Base-by-base conservation (phyloP, 2,888 invertebrate species). In the Melieria crassipennis region DNA sequence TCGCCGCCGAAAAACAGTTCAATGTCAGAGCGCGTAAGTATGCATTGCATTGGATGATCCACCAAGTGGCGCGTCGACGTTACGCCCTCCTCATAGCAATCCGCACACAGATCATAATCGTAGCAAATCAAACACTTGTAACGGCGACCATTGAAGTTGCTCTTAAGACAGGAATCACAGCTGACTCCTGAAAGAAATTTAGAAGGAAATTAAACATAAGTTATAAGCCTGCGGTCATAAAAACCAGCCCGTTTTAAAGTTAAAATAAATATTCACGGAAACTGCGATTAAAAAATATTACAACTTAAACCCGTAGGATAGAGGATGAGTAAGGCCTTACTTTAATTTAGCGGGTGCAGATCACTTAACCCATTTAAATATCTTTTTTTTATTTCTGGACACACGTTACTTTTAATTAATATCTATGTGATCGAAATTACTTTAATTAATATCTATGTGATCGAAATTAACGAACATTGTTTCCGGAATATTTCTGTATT, bases 91-190 rank as follows among this genome's bases (percentile, higher is more conserved):
- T 98, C 97, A 88, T 95, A 98, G 88, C 98, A 99, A 83, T 93
- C 92, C 83, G 97, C 95, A 89, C 99, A 99, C 83, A 99, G 91
- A 90, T 99, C 99, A 90, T 98, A 99, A 90, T 99, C 99, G 88
- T 96, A 98, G 89, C 99, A 99, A 84, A 98, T 93, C 87, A 99
- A 92, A 90, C 99, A 99, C 91, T 99, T 99, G 89, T 97, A 99
- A 84, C 99, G 93, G 87, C 96, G 93, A 84, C 98, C 98, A 88
- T 95, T 92, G 88, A 99, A 99, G 89, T 98, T 98, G 87, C 95
- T 95, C 90, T 96, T 97, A 88, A 97, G 91, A 91, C 99, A 99
- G 86, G 97, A 96, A 93, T 99, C 99, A 92, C 99, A 99, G 91
- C 98, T 98, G 87, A 99, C 98, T 90, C 98, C 99, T 97, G 87